These are phyloP conservation scores for Magallana ariakensis DNA, from an alignment of 1,140 invertebrate species.

Conservation along the genomic window DNA sequence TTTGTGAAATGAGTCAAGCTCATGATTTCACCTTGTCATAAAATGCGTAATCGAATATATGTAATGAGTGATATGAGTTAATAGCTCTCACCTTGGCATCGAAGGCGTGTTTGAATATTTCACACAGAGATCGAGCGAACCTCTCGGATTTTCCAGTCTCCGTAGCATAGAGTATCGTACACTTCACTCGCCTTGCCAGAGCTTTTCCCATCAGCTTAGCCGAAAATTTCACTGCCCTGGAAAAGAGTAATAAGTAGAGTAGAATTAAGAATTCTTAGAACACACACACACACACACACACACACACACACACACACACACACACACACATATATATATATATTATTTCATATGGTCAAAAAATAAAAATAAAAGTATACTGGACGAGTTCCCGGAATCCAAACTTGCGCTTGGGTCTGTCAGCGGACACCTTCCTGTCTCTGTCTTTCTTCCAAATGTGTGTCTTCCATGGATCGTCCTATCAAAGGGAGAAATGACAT, in stretches of 20 bases:
- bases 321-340: too few relatives aligned
- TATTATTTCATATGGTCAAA: too few relatives aligned
- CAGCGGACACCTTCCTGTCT: slow-evolving; percentile 83
- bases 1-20: too few relatives aligned
- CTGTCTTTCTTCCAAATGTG: slow-evolving; percentile 94
- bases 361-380: slow-evolving; percentile 77
- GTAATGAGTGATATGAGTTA: too few relatives aligned
- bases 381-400: slow-evolving; percentile 97
- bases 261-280: too few relatives aligned
- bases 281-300: too few relatives aligned
- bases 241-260: slow-evolving; percentile 54
- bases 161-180: slow-evolving; percentile 95
- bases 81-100: slow-evolving; percentile 88
- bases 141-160: slow-evolving; percentile 97
- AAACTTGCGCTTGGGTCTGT: slow-evolving; percentile 91
- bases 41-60: too few relatives aligned
- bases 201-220: slow-evolving; percentile 97
- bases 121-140: slow-evolving; percentile 93
- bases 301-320: too few relatives aligned
- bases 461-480: slow-evolving; percentile 88
- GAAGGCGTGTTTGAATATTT: slow-evolving; percentile 95
- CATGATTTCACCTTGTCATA: too few relatives aligned
- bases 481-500: neutral
- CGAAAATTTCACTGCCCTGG: slow-evolving; percentile 96
- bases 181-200: slow-evolving; percentile 93